These are phyloP conservation scores for Schmidtea mediterranea DNA, from an alignment of 1,140 invertebrate species.

Conservation along the genomic window DNA sequence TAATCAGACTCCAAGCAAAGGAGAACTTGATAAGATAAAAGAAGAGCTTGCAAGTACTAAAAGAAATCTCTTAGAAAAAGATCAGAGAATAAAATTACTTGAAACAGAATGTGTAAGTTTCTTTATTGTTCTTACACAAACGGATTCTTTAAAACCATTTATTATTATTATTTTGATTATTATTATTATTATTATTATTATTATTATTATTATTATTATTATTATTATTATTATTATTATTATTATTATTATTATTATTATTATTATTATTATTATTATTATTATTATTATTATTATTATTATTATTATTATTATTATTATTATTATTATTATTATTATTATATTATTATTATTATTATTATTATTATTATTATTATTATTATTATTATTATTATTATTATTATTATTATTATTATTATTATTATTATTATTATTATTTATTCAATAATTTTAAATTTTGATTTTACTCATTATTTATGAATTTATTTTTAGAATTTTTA, in stretches of 20 bases:
- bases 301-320: no score
- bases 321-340: no score
- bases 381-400: no score
- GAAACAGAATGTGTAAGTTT: slow-evolving; percentile 1
- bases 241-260: neutral
- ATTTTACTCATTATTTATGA: no score
- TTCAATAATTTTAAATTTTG: no score
- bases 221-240: neutral
- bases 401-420: no score
- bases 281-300: neutral
- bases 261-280: neutral
- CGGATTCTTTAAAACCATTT: no score
- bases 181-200: neutral
- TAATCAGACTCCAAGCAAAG: neutral
- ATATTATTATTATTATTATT: no score
- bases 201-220: neutral
- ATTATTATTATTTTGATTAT: neutral
- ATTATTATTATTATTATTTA: no score
- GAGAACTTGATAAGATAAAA: neutral
- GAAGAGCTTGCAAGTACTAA: neutral
- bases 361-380: no score
- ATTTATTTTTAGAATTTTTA: no score
- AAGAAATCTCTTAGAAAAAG: neutral
- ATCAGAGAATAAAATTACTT: neutral
- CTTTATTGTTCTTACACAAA: neutral